A percentile compares a stretch with the other conserved stretches of the same genome.
phyloP scores from a whole-genome alignment of 2,888 invertebrate genomes.

The Laothoe populi region DNA sequence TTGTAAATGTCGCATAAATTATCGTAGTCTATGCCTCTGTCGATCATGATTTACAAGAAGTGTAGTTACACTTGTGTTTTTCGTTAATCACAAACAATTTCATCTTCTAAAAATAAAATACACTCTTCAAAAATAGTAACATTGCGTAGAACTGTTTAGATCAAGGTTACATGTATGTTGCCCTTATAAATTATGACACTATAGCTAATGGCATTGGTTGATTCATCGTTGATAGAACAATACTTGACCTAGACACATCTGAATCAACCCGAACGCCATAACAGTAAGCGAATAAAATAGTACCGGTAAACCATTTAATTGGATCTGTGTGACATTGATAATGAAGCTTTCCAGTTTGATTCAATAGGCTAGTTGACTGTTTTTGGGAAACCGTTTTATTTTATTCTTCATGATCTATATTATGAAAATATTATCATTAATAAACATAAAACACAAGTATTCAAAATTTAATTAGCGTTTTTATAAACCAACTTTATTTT shows the following conservation, averaged over 20 bases:
- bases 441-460: no score
- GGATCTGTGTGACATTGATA: slow-evolving; percentile 5
- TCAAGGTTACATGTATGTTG: background rate
- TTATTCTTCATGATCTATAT: no score
- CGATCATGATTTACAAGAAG: no score
- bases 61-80: no score
- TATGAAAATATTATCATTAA: no score
- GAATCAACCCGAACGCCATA: slow-evolving; percentile 25
- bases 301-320: slow-evolving; percentile 8
- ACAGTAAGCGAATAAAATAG: background rate
- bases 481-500: no score
- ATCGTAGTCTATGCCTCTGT: no score
- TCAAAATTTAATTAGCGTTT: no score
- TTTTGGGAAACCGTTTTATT: no score
- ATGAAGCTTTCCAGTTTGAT: background rate
- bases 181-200: background rate
- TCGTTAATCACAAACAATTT: no score
- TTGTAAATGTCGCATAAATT: no score
- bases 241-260: slow-evolving; percentile 29
- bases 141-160: background rate
- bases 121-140: background rate
- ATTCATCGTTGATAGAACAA: background rate
- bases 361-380: no score
- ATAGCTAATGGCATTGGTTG: background rate
- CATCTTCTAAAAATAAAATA: background rate